Conservation (phyloP, 23 tunicate genomes). For the Clavelina lepadiformis region DNA sequence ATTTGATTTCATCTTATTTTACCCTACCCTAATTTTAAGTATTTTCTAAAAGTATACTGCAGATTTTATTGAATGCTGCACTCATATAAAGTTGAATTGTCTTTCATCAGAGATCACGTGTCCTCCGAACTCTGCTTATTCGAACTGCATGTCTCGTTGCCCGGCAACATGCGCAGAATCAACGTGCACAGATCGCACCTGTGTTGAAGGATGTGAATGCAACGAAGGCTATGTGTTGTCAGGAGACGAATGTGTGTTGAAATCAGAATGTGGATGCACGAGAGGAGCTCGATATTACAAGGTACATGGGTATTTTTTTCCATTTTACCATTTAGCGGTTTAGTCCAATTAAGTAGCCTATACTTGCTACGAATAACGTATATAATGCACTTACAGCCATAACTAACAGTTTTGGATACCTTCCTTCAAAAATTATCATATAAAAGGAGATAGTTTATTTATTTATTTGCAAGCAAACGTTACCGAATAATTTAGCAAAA, state of each 20-base stretch:
- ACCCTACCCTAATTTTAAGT: neutral
- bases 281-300: constrained; percentile 30
- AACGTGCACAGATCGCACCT: neutral
- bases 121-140: constrained; percentile 50
- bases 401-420: no score
- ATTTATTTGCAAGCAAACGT: no score
- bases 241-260: constrained; percentile 35
- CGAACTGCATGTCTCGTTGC: constrained; percentile 37
- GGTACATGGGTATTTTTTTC: constrained; percentile 22
- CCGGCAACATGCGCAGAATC: constrained; percentile 20
- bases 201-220: constrained; percentile 59
- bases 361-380: no score
- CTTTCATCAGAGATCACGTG: constrained; percentile 25
- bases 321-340: no score
- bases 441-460: no score
- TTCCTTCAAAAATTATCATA: no score
- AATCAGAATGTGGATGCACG: constrained; percentile 38
- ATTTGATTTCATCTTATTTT: neutral
- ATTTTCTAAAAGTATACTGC: no score
- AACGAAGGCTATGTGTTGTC: constrained; percentile 35
- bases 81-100: no score
- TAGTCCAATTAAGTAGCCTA: no score
- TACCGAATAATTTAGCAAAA: no score
- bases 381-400: no score
- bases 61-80: no score